phyloP scores from a whole-genome alignment of 2,888 invertebrate species.

The Oasisia sp. region DNA sequence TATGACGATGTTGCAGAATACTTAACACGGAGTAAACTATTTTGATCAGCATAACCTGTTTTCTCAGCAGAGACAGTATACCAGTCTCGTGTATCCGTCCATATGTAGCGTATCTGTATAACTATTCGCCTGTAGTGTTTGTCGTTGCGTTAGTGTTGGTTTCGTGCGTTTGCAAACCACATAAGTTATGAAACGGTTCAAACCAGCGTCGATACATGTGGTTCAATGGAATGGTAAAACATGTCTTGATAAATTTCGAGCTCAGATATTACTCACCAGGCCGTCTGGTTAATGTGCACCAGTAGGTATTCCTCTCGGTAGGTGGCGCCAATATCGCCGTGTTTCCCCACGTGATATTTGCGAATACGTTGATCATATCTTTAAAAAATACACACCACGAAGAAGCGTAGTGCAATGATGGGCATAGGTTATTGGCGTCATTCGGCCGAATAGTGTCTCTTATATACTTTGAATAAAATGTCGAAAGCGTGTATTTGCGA shows the following conservation, averaged over 20 bases:
- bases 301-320: too few relatives aligned
- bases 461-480: neutral
- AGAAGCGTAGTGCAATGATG: neutral
- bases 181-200: too few relatives aligned
- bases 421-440: neutral
- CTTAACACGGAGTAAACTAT: neutral
- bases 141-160: neutral
- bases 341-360: too few relatives aligned
- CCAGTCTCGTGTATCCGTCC: neutral
- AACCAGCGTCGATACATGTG: too few relatives aligned
- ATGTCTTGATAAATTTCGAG: too few relatives aligned
- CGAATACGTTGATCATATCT: too few relatives aligned
- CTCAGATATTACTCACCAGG: too few relatives aligned
- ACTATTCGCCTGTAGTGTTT: neutral
- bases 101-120: neutral
- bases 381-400: too few relatives aligned
- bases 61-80: neutral
- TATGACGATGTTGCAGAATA: neutral
- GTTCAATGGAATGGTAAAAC: too few relatives aligned
- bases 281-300: too few relatives aligned
- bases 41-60: neutral
- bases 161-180: too few relatives aligned
- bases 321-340: too few relatives aligned
- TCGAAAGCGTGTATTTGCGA: neutral
- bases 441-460: neutral